Percentiles rank a stretch among this genome's conserved stretches.
These are phyloP conservation scores for Dromas ardeola DNA, from an alignment of 2,113 vertebrate species.

Conservation along the genomic window DNA sequence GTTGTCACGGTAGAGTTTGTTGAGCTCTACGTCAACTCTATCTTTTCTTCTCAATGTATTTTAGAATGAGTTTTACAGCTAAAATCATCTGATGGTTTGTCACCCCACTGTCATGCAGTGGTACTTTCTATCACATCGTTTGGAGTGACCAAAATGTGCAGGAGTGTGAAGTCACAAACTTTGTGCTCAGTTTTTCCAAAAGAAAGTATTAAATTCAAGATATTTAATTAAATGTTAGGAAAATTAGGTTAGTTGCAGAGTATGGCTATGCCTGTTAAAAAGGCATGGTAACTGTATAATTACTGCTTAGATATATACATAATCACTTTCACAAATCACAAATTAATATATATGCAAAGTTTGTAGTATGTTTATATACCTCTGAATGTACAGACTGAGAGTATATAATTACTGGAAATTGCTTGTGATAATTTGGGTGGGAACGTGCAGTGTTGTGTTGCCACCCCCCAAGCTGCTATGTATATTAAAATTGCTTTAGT, in stretches of 20 bases:
- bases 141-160: background rate
- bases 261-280: background rate
- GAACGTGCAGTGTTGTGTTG: background rate
- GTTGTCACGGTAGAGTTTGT: too few relatives aligned
- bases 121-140: background rate
- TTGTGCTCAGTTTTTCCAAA: background rate
- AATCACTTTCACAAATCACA: background rate
- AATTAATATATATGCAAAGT: background rate
- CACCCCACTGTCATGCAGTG: background rate
- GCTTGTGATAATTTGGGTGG: background rate
- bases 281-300: background rate
- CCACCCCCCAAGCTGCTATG: background rate
- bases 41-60: background rate
- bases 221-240: background rate
- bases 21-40: background rate
- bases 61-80: background rate
- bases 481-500: background rate
- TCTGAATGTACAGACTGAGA: background rate
- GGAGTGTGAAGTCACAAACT: background rate
- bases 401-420: background rate
- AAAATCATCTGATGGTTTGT: background rate
- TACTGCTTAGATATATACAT: background rate
- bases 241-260: background rate
- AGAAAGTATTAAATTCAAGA: background rate
- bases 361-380: background rate